Conservation (phyloP, 2,888 invertebrate species). For the Brenthis ino region DNA sequence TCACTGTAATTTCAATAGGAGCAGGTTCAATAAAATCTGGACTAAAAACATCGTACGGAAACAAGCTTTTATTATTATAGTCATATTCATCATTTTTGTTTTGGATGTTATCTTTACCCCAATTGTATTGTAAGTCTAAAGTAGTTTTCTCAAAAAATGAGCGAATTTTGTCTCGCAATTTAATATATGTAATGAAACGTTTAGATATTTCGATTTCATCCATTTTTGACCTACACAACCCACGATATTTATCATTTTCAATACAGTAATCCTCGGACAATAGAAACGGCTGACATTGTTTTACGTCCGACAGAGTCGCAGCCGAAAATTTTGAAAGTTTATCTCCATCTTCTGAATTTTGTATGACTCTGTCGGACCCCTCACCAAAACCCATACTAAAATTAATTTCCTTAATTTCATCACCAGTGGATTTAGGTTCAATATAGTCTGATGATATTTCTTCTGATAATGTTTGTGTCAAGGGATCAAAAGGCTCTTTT, state of each 20-base stretch:
- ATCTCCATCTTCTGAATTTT: slow-evolving; percentile 68
- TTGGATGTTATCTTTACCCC: slow-evolving; percentile 48
- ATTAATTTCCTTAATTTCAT: slow-evolving; percentile 62
- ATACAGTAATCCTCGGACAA: slow-evolving; percentile 55
- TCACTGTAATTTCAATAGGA: slow-evolving; percentile 67
- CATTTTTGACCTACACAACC: slow-evolving; percentile 40
- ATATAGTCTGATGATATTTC: slow-evolving; percentile 58
- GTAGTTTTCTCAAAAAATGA: slow-evolving; percentile 64
- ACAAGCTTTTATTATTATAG: slow-evolving; percentile 32
- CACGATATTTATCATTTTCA: slow-evolving; percentile 42
- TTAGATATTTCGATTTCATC: slow-evolving; percentile 52
- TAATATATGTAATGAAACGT: slow-evolving; percentile 54
- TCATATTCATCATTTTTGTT: slow-evolving; percentile 36
- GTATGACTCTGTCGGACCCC: slow-evolving; percentile 81
- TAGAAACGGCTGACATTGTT: slow-evolving; percentile 78
- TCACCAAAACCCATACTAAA: slow-evolving; percentile 83
- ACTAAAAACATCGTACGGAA: slow-evolving; percentile 77
- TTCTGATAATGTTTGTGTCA: slow-evolving; percentile 59
- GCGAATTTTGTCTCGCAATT: slow-evolving; percentile 62
- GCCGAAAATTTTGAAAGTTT: slow-evolving; percentile 73
- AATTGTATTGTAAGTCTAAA: slow-evolving; percentile 54
- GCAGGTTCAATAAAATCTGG: slow-evolving; percentile 83
- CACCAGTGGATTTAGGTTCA: slow-evolving; percentile 47
- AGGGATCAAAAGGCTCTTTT: slow-evolving; percentile 48
- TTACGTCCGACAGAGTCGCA: slow-evolving; percentile 84